Evolutionary conservation across 2,113 vertebrate genomes (phyloP), one percentile per base, ranked within the genome.

Genomic region (Eleginops maclovinus): DNA sequence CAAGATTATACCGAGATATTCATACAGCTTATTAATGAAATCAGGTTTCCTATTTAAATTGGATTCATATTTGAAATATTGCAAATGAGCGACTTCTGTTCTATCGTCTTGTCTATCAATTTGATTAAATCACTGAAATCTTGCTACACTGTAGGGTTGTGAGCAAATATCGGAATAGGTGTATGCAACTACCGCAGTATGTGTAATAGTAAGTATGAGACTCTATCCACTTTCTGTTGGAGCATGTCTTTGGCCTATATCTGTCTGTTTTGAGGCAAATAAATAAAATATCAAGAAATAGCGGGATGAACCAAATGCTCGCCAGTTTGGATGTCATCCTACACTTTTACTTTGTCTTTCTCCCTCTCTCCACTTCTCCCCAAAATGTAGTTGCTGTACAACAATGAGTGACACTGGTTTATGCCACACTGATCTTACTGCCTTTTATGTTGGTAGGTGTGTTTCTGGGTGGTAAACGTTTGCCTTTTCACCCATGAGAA

Each of bases 401-500:
- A 36, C 31, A 36, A 36, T 36, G 46, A 46, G 58, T 73, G 71
- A 69, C 56, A 41, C 17, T 63, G 68, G 19, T 75, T 59, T 64
- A 55, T 47, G 17, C 21, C 50, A 14, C 41, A 21, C 31, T 76
- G 40, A 68, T 72, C 36, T 58, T 72, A 76, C 67, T 53, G 44
- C 15, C 56, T 61, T 28, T 12, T 46, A 54, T 59, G 59, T 40
- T 63, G 19, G 41, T 8, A n/a, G n/a, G 11, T 24, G 19, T 63
- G 19, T 64, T 3, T 60, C 12, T 70, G 26, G 51, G 21, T 50
- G 21, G 59, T 72, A 21, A 53, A 17, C 50, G 24, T 72, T n/a
- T n/a, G n/a, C n/a, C 58, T 17, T 19, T n/a, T 62, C 41, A 73
- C 17, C 75, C 53, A 77, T 50, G 54, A 56, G 15, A 72, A 53